Base-by-base conservation (phyloP, 2,797 vertebrate species). In the Ataeniobius toweri region DNA sequence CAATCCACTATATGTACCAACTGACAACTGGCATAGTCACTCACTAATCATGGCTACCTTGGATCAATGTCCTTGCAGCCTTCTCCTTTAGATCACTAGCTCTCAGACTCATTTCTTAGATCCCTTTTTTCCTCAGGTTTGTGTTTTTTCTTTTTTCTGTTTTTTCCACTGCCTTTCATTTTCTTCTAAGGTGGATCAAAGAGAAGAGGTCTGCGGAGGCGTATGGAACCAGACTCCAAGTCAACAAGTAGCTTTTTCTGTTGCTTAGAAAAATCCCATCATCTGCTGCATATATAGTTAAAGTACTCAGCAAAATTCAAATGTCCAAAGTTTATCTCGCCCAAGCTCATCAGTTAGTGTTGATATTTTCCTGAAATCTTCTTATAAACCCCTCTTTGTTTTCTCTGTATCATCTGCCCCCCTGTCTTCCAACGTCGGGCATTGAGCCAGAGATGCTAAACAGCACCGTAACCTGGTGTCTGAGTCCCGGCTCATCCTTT, bases 381-480 rank as follows among this genome's bases (percentile, higher is more conserved):
- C 56, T 39, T 70, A 31, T 31, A 31, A 31, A 31, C 24, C 31
- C 59, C 5, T 68, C 61, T 82, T 75, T 80, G 79, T 82, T 78
- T 58, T 71, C 72, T 3, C 10, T n/a, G 68, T 73, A 68, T 51
- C 74, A 41, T 76, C 77, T 39, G 63, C 55, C 39, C 46, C 70
- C 81, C 79, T 68, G 67, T 74, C 73, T 58, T 82, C 65, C 72
- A 63, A 26, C 73, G 16, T 71, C 7, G 84, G 89, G 90, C 86
- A 6, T 61, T n/a, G 73, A 77, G 90, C 88, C 88, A 90, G 84
- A 88, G 88, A 90, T 89, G 90, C 88, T 88, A 89, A 92, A 90
- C 84, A 78, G 84, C 80, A 18, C 87, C 86, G 88, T 89, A 91
- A 92, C 90, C 90, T 86, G 89, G 87, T 88, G 93, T 92, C 86